Percentiles rank a stretch among this genome's conserved stretches.
Evolutionary conservation across 2,113 vertebrate species (phyloP).

Genomic region (Halcyon malimbica): DNA sequence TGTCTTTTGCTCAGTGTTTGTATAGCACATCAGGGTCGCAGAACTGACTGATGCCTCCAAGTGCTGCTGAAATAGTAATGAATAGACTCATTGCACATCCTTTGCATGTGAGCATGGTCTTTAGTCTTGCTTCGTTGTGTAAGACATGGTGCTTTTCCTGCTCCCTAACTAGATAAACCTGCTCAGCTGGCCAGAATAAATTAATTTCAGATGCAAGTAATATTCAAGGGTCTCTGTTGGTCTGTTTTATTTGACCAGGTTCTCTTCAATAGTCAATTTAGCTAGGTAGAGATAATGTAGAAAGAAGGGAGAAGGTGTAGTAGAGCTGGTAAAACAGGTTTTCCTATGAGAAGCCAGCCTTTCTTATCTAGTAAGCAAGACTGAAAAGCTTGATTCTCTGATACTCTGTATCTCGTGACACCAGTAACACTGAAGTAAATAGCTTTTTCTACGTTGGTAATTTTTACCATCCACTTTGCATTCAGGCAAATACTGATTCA

Average conservation of each 20-base stretch:
- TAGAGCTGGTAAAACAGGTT: not conserved
- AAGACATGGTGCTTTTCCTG: not conserved
- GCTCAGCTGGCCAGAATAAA: not conserved
- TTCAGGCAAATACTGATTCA: not conserved
- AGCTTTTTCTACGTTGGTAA: not conserved
- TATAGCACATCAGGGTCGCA: not conserved
- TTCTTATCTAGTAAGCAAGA: not conserved
- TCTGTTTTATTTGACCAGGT: not conserved
- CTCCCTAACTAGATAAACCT: not conserved
- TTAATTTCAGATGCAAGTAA: not conserved
- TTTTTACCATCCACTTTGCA: not conserved
- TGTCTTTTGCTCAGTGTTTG: not conserved
- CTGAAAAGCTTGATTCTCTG: not conserved
- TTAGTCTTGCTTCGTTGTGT: not conserved
- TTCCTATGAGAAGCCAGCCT: not conserved
- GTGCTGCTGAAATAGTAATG: not conserved
- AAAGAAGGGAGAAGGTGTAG: not conserved
- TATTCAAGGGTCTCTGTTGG: not conserved
- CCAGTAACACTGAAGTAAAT: not conserved
- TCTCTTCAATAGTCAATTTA: not conserved
- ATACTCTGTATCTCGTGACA: not conserved
- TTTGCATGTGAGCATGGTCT: not conserved
- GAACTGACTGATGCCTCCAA: not conserved
- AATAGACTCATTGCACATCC: not conserved
- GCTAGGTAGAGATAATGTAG: not conserved